phyloP scores from a whole-genome alignment of 2,113 vertebrate genomes.

The Trachemys scripta region DNA sequence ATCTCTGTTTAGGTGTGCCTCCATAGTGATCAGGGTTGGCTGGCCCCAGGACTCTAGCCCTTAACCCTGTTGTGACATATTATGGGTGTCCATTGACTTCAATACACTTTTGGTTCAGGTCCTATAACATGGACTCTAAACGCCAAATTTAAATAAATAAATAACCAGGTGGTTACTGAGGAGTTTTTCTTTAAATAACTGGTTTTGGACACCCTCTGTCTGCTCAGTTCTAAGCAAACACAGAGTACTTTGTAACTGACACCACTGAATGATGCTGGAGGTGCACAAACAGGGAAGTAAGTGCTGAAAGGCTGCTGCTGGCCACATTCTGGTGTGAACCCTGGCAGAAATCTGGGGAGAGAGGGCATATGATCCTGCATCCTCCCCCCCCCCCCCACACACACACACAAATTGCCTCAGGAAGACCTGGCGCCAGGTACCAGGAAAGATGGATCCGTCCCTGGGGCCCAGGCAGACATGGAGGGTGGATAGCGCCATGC shows the following conservation, averaged over 20 bases:
- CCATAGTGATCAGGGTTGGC: too few relatives aligned
- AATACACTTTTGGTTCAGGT: neutral
- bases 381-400: rapidly evolving
- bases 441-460: too few relatives aligned
- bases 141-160: neutral
- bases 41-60: too few relatives aligned
- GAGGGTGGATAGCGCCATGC: too few relatives aligned
- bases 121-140: neutral
- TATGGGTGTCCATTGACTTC: neutral
- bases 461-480: too few relatives aligned
- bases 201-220: neutral
- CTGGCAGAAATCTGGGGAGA: too few relatives aligned
- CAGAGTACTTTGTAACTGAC: neutral
- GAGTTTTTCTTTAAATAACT: neutral
- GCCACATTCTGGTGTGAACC: too few relatives aligned
- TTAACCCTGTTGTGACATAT: neutral
- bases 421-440: too few relatives aligned
- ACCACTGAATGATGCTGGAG: neutral
- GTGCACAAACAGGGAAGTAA: neutral
- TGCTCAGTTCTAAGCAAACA: neutral
- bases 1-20: too few relatives aligned
- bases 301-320: too few relatives aligned
- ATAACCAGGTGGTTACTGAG: neutral
- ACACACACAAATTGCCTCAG: too few relatives aligned
- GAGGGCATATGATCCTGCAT: too few relatives aligned